These are phyloP conservation scores for Ypsolopha sequella DNA, from an alignment of 2,888 invertebrate species.

Conservation along the genomic window DNA sequence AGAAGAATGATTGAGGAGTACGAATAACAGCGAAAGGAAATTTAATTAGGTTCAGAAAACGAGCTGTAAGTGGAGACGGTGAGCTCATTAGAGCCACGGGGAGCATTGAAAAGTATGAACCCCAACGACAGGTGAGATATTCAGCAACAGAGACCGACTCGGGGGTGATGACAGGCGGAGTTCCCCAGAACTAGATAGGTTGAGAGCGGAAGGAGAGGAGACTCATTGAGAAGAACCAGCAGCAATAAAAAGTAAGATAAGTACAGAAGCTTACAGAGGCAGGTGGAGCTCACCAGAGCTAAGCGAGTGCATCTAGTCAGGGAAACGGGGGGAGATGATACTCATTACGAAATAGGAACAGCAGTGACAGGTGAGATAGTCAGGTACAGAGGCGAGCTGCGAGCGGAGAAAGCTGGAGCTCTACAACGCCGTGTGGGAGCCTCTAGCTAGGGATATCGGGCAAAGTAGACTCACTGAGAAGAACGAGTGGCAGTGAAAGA, in stretches of 20 bases:
- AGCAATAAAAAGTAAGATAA: constrained; percentile 36
- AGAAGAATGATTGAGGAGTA: constrained; percentile 25
- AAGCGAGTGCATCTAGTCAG: too few species aligned
- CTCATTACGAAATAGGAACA: too few species aligned
- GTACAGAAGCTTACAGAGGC: too few species aligned
- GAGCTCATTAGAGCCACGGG: too few species aligned
- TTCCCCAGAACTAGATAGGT: constrained; percentile 44
- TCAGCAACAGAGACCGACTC: constrained; percentile 45
- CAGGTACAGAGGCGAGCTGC: constrained; percentile 11
- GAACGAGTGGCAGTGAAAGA: constrained; percentile 41
- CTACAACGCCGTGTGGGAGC: constrained; percentile 46
- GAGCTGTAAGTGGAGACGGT: too few species aligned
- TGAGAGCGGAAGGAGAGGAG: constrained; percentile 33
- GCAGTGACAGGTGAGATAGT: too few species aligned
- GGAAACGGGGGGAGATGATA: too few species aligned
- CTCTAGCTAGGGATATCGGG: constrained; percentile 36
- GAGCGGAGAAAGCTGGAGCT: constrained; percentile 40
- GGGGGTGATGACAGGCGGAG: constrained; percentile 40
- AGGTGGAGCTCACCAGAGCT: too few species aligned
- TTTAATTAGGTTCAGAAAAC: neutral
- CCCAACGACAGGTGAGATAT: constrained; percentile 48
- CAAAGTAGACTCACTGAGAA: constrained; percentile 34
- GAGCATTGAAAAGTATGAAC: too few species aligned
- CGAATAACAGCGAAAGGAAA: constrained; percentile 43
- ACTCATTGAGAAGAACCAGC: constrained; percentile 32